Evolutionary conservation across 1,140 invertebrate species (phyloP).

Genomic region (Drosophila miranda): DNA sequence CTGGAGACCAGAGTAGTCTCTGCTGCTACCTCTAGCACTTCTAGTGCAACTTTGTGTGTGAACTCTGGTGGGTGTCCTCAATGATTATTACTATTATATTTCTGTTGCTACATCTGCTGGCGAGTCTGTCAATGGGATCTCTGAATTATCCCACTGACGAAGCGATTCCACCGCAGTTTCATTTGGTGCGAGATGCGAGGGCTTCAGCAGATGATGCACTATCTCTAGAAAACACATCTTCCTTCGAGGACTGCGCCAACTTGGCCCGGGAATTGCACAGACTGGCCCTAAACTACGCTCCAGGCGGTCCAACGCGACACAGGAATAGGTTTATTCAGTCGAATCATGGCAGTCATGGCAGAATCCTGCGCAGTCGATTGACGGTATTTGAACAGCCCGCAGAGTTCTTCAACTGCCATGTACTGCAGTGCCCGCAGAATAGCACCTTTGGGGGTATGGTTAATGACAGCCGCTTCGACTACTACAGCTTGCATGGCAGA

Average conservation of each 20-base stretch:
- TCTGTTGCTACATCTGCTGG: neutral
- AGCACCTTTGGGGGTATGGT: constrained; percentile 53
- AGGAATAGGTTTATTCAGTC: constrained; percentile 2
- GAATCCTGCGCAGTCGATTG: constrained; percentile 14
- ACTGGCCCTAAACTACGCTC: constrained; percentile 66
- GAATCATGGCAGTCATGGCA: neutral
- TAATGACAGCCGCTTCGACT: constrained; percentile 77
- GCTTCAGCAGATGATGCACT: constrained; percentile 47
- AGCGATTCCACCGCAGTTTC: constrained; percentile 42
- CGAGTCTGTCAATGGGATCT: neutral
- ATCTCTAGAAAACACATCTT: constrained; percentile 51
- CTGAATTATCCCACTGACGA: constrained; percentile 22
- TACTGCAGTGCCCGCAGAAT: constrained; percentile 73
- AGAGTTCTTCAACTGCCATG: constrained; percentile 75
- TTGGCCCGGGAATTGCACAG: constrained; percentile 45
- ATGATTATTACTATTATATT: neutral
- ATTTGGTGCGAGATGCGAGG: constrained; percentile 59
- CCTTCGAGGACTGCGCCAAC: constrained; percentile 49
- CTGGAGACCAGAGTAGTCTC: neutral
- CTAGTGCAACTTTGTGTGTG: too few relatives aligned
- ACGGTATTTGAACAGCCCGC: constrained; percentile 61
- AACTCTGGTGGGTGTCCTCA: too few relatives aligned
- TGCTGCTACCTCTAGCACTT: too few relatives aligned
- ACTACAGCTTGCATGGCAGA: constrained; percentile 77
- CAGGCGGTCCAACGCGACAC: constrained; percentile 21